Base-by-base conservation (phyloP, 1,140 invertebrate genomes). In the Pteromalus puparum region DNA sequence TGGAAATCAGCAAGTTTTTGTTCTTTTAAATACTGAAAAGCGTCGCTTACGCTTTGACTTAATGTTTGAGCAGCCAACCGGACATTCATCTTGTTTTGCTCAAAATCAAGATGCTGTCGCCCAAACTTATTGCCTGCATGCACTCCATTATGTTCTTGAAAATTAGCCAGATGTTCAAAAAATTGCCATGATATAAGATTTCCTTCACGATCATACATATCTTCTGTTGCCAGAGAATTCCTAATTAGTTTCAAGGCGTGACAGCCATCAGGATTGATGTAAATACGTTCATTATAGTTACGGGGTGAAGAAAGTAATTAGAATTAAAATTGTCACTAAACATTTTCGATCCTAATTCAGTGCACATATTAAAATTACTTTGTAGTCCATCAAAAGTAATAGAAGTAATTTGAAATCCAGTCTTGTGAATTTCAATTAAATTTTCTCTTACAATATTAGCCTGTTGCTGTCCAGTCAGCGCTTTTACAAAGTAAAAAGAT, bases 1-100 rank as follows among this genome's bases (percentile, higher is more conserved):
- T 86, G 18, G 86, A 90, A 90, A 13, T 89, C 34, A 5, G 9
- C 0, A 13, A 87, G 12, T 28, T 87, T 65, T 84, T 86, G 72
- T n/a, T 83, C 80, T 77, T 88, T 67, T 68, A 38, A 38, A 86
- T 75, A 87, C 38, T 65, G 21, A 7, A 91, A 83, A 18, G 89
- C 87, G 70, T 83, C 73, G 24, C 86, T 74, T 1, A 90, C 87
- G 86, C 88, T 90, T 46, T 78, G 74, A 79, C 90, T 86, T 2
- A 87, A 75, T 15, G 80, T 38, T 86, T 87, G 68, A 3, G 73
- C 79, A 18, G 85, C 85, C 3, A 86, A 24, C n/a, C 86, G 26
- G 46, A 86, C 85, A 46, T 85, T 86, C 83, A 87, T 73, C 74
- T 42, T 84, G 61, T 86, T 65, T 1, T 82, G 46, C 5, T 68